Evolutionary conservation across 1,140 invertebrate genomes (phyloP).

Genomic region (Diploscapter pachys): DNA sequence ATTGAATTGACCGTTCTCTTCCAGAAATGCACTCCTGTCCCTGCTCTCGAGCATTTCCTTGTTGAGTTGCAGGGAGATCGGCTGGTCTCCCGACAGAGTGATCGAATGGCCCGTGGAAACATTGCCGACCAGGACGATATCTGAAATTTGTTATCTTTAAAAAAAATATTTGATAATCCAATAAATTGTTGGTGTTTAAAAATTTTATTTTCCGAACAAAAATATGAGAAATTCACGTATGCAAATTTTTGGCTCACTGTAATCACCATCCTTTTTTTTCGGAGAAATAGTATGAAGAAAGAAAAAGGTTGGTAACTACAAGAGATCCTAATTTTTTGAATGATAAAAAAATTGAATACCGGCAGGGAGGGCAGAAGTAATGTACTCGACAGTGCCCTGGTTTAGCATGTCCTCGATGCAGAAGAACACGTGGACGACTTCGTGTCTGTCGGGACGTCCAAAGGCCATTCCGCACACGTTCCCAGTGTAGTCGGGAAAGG

Average conservation of each 20-base stretch:
- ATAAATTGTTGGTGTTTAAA: too few relatives aligned
- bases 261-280: too few relatives aligned
- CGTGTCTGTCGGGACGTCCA: slow-evolving; percentile 1
- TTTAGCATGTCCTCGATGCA: background rate
- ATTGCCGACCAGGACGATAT: slow-evolving; percentile 26
- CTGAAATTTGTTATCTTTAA: background rate
- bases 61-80: slow-evolving; percentile 8
- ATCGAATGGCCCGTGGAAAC: slow-evolving; percentile 3
- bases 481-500: background rate
- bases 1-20: slow-evolving; percentile 18
- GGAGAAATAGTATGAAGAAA: too few relatives aligned
- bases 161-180: background rate
- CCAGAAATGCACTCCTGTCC: slow-evolving; percentile 14
- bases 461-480: slow-evolving; percentile 1
- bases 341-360: too few relatives aligned
- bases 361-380: too few relatives aligned
- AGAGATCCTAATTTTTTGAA: too few relatives aligned
- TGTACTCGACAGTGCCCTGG: too few relatives aligned
- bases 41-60: slow-evolving; percentile 12
- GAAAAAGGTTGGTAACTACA: too few relatives aligned
- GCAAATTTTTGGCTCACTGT: too few relatives aligned
- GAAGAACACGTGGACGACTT: slow-evolving; percentile 1
- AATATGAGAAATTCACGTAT: too few relatives aligned
- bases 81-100: background rate
- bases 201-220: too few relatives aligned